Evolutionary conservation across 2,888 invertebrate genomes (phyloP).

Genomic region (Dolichopus griseipennis): DNA sequence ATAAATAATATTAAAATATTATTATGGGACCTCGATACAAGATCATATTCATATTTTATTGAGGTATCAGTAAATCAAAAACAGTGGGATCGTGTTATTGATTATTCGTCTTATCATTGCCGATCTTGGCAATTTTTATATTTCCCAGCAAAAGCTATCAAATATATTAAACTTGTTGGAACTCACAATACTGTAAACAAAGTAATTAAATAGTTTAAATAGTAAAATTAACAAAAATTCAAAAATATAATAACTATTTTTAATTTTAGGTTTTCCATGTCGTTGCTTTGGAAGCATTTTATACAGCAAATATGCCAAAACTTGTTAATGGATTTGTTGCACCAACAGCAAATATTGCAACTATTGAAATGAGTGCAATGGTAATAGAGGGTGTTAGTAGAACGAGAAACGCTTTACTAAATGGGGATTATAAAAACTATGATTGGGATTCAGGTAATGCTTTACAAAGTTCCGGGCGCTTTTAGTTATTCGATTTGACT

Average conservation of each 20-base stretch:
- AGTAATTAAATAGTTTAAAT: constrained; percentile 42
- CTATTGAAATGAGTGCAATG: constrained; percentile 77
- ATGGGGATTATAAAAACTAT: constrained; percentile 90
- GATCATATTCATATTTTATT: constrained; percentile 47
- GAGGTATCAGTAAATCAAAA: constrained; percentile 92
- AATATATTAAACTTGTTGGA: constrained; percentile 72
- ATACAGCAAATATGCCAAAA: constrained; percentile 65
- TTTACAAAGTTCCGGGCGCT: too few relatives aligned
- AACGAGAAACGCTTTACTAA: constrained; percentile 85
- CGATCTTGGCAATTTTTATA: constrained; percentile 95
- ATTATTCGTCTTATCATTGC: constrained; percentile 86
- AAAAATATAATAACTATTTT: neutral
- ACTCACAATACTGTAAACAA: constrained; percentile 93
- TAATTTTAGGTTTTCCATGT: constrained; percentile 67
- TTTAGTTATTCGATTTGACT: neutral
- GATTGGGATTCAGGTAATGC: constrained; percentile 83
- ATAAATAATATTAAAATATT: constrained; percentile 88
- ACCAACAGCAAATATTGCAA: constrained; percentile 87
- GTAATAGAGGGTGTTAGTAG: constrained; percentile 95
- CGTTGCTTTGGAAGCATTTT: constrained; percentile 85
- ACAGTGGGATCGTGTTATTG: constrained; percentile 89
- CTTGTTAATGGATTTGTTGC: constrained; percentile 67
- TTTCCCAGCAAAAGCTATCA: constrained; percentile 82
- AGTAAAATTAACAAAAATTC: too few relatives aligned
- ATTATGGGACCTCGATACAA: constrained; percentile 88